Base-by-base conservation (phyloP, 2,113 vertebrate species). In the Melanerpes formicivorus region DNA sequence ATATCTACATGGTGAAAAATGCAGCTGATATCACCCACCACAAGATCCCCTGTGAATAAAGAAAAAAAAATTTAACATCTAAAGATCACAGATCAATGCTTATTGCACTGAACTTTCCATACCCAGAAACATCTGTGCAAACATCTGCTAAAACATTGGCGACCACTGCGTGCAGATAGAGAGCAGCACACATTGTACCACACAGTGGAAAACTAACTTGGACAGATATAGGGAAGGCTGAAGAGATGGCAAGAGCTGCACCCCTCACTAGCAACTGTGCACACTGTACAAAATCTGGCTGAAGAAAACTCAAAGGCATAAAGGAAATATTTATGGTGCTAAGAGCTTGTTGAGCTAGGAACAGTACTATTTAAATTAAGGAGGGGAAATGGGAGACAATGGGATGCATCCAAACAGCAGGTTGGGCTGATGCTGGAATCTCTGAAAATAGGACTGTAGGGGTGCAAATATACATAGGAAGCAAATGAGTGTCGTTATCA, bases 111-210 rank as follows among this genome's bases (percentile, higher is more conserved):
- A 64, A 54, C 34, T 58, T 59, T 18, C 34, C 58, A 46, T 26
- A 18, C 42, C 7, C 44, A 70, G 34, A 70, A 74, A 74, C 15
- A 14, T 22, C 56, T 74, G 32, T 34, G 34, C 14, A 73, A n/a
- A 48, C 27, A 15, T n/a, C 60, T 44, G 14, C 15, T 46, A 25
- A 74, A 70, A 54, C 19, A 19, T 5, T 2, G 2, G 18, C 59
- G 22, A 7, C 40, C 34, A 54, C 14, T 64, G 25, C 50, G 54
- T 11, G 23, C 10, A 54, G 62, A 22, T 32, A 59, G 69, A 60
- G 80, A 75, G 14, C 34, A 18, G 22, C 16, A 54, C 5, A 16
- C 0, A 0, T 50, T 0, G 0, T 58, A 42, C 27, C 26, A 74
- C 30, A 46, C 1, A n/a, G 69, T 26, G 56, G 50, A 64, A 70